Percentiles rank a stretch among this genome's conserved stretches.
Conservation (phyloP, 1,140 invertebrate species). For the Bilobella aurantiaca region DNA sequence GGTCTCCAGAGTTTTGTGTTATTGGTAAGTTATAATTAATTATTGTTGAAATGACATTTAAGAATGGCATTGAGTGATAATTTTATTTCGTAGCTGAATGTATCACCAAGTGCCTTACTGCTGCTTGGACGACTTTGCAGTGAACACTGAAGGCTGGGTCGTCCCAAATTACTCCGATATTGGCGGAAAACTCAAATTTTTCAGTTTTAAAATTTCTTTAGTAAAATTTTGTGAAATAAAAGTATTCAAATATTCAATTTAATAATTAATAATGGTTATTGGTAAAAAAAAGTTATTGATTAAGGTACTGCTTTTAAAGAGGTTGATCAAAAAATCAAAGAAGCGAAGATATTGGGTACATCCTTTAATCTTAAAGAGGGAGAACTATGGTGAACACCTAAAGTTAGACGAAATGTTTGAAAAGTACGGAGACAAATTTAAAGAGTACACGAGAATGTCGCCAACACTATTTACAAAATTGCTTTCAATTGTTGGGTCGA, state of each 20-base stretch:
- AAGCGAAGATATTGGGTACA: constrained; percentile 20
- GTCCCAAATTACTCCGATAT: not conserved
- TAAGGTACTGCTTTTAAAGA: not conserved
- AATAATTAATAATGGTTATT: not conserved
- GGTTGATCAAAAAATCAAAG: not conserved
- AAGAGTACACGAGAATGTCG: constrained; percentile 17
- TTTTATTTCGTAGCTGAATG: not conserved
- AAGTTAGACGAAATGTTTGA: constrained; percentile 20
- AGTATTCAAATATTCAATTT: not conserved
- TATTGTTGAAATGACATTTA: too few species aligned
- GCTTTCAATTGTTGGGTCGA: constrained; percentile 10
- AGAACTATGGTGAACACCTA: constrained; percentile 15
- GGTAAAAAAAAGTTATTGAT: not conserved
- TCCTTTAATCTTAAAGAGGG: constrained; percentile 12
- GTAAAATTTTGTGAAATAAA: not conserved
- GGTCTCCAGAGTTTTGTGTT: not conserved
- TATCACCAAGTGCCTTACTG: not conserved
- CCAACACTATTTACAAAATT: constrained; percentile 9
- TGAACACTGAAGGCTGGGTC: not conserved
- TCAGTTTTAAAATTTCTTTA: not conserved
- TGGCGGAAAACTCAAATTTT: not conserved
- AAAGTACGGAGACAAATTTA: constrained; percentile 14
- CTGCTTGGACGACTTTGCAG: not conserved
- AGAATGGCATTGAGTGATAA: not conserved
- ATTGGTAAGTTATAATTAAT: not conserved